Percentiles rank a stretch among this genome's conserved stretches.
Conservation (phyloP, 2,113 vertebrate species). For the Axis porcinus region DNA sequence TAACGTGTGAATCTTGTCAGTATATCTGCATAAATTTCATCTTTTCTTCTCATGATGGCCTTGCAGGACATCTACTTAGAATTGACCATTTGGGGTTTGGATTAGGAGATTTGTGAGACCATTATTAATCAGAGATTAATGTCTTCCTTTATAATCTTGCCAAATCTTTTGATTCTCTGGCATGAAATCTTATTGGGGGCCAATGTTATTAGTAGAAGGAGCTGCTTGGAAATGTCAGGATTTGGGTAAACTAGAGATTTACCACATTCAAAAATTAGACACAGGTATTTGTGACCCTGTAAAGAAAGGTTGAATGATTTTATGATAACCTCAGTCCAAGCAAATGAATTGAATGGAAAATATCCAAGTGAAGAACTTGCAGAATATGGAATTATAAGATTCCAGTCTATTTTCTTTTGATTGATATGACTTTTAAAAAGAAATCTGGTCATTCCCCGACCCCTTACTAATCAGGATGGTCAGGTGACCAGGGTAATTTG, state of each 20-base stretch:
- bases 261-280: not conserved
- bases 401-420: not conserved
- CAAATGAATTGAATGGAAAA: not conserved
- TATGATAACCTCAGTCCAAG: not conserved
- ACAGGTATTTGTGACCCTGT: not conserved
- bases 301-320: not conserved
- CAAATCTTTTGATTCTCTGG: not conserved
- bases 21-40: not conserved
- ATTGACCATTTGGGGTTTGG: not conserved
- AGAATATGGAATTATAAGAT: not conserved
- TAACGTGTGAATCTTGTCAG: not conserved
- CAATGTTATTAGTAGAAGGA: not conserved
- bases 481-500: not conserved
- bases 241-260: not conserved
- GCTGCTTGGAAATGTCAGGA: not conserved
- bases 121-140: not conserved
- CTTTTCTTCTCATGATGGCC: not conserved
- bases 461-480: not conserved
- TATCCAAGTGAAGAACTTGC: not conserved
- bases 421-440: not conserved
- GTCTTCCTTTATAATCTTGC: not conserved
- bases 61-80: not conserved
- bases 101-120: not conserved
- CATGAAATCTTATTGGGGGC: not conserved
- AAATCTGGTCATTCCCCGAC: not conserved